These are phyloP conservation scores for Rhabdomys dilectus DNA, from an alignment of 2,113 vertebrate species.

Conservation along the genomic window DNA sequence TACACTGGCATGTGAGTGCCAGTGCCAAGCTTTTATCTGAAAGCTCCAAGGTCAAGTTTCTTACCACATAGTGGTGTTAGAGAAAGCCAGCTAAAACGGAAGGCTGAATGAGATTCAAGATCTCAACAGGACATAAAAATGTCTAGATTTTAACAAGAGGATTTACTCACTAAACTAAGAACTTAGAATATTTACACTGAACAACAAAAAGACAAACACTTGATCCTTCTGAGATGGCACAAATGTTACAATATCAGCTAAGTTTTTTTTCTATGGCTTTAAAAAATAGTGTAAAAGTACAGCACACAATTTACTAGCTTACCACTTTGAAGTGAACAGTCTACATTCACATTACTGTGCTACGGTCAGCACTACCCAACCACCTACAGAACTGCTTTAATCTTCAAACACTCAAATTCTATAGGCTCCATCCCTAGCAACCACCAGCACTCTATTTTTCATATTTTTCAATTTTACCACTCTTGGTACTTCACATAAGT, in stretches of 20 bases:
- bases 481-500: neutral
- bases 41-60: neutral
- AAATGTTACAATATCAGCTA: constrained; percentile 17
- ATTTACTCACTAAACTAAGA: neutral
- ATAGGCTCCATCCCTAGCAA: neutral
- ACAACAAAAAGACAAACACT: constrained; percentile 8
- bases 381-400: neutral
- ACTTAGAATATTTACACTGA: neutral
- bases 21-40: neutral
- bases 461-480: neutral
- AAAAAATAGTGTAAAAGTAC: neutral
- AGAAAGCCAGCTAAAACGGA: neutral
- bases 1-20: neutral
- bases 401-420: neutral
- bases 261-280: neutral
- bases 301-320: neutral
- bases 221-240: neutral
- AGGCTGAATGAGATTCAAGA: constrained; percentile 1
- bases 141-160: constrained; percentile 21
- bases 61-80: neutral
- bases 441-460: neutral
- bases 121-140: neutral
- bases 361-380: neutral
- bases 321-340: neutral
- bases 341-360: neutral